Evolutionary conservation across 2,888 invertebrate genomes (phyloP).

Genomic region (Erebia aethiops): DNA sequence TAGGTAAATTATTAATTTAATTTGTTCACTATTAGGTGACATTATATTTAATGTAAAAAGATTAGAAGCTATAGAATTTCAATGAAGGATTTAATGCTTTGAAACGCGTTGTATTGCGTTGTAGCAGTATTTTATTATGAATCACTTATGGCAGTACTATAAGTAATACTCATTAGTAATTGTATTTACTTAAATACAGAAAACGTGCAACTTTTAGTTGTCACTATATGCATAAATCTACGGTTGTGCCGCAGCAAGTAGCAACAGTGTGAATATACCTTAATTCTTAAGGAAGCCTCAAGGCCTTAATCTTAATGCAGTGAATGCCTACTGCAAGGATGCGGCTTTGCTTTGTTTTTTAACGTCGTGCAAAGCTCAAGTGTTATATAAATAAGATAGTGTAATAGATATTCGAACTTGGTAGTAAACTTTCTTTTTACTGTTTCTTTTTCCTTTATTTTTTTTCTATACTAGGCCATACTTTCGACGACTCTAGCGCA

Average conservation of each 20-base stretch:
- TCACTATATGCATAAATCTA: not conserved
- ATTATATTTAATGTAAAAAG: too few relatives aligned
- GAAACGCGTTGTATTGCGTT: too few relatives aligned
- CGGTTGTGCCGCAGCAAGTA: not conserved
- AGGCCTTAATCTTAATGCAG: conserved; percentile 20
- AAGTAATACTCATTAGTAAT: too few relatives aligned
- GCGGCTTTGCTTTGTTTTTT: conserved; percentile 8
- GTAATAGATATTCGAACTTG: conserved; percentile 1
- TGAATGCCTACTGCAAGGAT: conserved; percentile 19
- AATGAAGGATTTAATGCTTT: too few relatives aligned
- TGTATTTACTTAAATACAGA: not conserved
- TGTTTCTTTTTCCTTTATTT: not conserved
- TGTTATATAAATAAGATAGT: conserved; percentile 15
- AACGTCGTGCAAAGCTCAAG: conserved; percentile 1
- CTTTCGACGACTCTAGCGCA: not conserved
- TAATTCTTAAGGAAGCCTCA: conserved; percentile 3
- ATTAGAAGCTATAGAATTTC: too few relatives aligned
- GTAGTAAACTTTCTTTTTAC: not conserved
- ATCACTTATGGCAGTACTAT: too few relatives aligned
- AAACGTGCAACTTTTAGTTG: not conserved
- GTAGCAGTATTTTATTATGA: too few relatives aligned
- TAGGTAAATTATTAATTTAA: too few relatives aligned
- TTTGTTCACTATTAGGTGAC: too few relatives aligned
- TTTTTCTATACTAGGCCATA: not conserved
- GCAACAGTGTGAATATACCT: not conserved